Evolutionary conservation across 2,888 invertebrate genomes (phyloP), one percentile per base, ranked within the genome.

Genomic region (Agrochola macilenta): DNA sequence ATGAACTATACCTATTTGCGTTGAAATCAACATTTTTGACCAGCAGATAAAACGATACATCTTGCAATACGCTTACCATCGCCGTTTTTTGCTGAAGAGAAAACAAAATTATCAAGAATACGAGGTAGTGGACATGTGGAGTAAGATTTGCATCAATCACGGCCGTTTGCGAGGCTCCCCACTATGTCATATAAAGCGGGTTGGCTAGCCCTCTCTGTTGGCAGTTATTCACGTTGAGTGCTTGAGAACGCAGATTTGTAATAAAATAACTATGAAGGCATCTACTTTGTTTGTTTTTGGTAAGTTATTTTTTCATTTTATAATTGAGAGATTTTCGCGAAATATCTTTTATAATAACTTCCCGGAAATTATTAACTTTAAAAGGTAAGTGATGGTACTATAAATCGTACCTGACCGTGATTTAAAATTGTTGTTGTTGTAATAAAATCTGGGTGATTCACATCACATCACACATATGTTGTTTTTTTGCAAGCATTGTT

Each of bases 251-350:
- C 90, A 87, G 87, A 84, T 91, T 92, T 88, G 88, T 89, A 88
- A 86, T 76, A 71, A 68, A 72, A 69, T 64, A 80, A 72, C 83
- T 88, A 96, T 96, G 96, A 96, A 94, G 93, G 90, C 93, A 65
- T 87, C 92, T 63, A 93, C 93, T 80, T 88, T 96, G 74, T 88
- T 95, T 89, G 87, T 95, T 90, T 94, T 96, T 72, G 96, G 96
- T 96, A 87, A 96, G 96, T 91, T 64, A 30, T 39, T 49, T 65
- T 72, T 39, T 35, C 43, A 35, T 14, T 20, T 23, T 12, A 1
- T 5, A 23, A 1, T 46, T 17, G n/a, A 17, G 17, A 30, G 14
- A 4, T 43, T 35, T 63, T 30, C 14, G n/a, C 12, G 35, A 71
- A 39, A 46, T 35, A 43, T 58, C 14, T 30, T 14, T 57, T 20